These are phyloP conservation scores for Drosophila macrospina DNA, from an alignment of 2,888 invertebrate species.

Conservation along the genomic window DNA sequence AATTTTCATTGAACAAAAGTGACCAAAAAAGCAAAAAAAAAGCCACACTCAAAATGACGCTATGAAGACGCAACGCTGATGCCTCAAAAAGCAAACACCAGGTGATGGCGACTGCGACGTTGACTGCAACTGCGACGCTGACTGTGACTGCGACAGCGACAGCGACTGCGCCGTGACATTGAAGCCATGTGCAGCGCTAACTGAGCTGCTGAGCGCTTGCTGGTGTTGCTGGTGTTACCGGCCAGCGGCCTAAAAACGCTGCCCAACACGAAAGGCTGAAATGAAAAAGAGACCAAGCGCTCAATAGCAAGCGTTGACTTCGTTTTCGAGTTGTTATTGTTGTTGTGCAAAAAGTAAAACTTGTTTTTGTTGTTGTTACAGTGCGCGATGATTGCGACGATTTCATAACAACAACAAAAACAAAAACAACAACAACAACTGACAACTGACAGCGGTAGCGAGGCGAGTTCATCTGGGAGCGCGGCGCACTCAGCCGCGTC, in stretches of 20 bases:
- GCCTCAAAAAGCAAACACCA: conserved; percentile 40
- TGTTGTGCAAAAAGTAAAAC: conserved; percentile 70
- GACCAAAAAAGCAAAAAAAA: conserved; percentile 48
- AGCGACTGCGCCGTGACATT: conserved; percentile 72
- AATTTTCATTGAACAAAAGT: conserved; percentile 67
- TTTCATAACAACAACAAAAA: conserved; percentile 70
- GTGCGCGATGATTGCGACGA: conserved; percentile 62
- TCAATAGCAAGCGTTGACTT: conserved; percentile 74
- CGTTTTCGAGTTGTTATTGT: conserved; percentile 41
- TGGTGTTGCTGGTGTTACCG: conserved; percentile 25
- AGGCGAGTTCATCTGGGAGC: conserved; percentile 47
- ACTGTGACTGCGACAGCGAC: conserved; percentile 10
- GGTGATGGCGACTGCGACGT: conserved; percentile 30
- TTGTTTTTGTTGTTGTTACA: conserved; percentile 68
- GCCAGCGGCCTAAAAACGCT: conserved; percentile 73
- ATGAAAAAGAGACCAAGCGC: conserved; percentile 67
- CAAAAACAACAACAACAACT: conserved; percentile 17
- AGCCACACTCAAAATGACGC: conserved; percentile 43
- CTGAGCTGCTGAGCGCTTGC: conserved; percentile 4
- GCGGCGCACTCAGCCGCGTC: conserved; percentile 59
- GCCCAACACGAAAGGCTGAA: conserved; percentile 32
- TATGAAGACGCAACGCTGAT: conserved; percentile 58
- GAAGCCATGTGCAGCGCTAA: conserved; percentile 52
- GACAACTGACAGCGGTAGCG: conserved; percentile 20
- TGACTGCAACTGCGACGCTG: conserved; percentile 15